Evolutionary conservation across 2,113 vertebrate species (phyloP).

Genomic region (Oophaga pumilio): DNA sequence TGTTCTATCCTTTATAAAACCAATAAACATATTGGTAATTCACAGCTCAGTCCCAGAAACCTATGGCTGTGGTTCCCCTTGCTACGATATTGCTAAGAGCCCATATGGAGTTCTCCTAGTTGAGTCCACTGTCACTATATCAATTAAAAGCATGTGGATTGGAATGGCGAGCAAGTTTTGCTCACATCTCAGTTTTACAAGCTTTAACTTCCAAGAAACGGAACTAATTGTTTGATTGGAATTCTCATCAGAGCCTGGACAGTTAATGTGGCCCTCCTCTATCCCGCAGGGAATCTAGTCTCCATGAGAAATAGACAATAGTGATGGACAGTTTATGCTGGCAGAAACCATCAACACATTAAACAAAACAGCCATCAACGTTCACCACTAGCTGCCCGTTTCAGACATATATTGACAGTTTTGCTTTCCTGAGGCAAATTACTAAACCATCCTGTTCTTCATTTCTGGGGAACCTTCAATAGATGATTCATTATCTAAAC

Average conservation of each 20-base stretch:
- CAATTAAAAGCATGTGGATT: neutral
- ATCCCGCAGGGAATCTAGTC: constrained; percentile 38
- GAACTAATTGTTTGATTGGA: neutral
- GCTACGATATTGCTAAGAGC: too few species aligned
- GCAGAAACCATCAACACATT: constrained; percentile 50
- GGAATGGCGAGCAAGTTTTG: neutral
- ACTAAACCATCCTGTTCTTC: constrained; percentile 52
- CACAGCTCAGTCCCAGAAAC: too few species aligned
- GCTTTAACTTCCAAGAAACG: constrained; percentile 5
- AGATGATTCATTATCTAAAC: constrained; percentile 54
- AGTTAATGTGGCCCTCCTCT: constrained; percentile 48
- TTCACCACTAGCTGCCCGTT: constrained; percentile 49
- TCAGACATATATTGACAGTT: constrained; percentile 54
- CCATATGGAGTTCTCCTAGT: too few species aligned
- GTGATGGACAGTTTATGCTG: constrained; percentile 57
- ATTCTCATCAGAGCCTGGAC: constrained; percentile 29
- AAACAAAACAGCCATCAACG: constrained; percentile 42
- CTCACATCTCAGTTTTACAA: neutral
- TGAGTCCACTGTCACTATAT: neutral
- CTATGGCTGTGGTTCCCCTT: too few species aligned
- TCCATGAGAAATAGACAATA: constrained; percentile 50
- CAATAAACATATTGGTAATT: too few species aligned
- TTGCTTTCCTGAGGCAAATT: constrained; percentile 55
- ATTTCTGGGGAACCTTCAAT: constrained; percentile 47
- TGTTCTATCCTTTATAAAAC: too few species aligned